Base-by-base conservation (phyloP, 2,113 vertebrate genomes). In the Neogale vison region DNA sequence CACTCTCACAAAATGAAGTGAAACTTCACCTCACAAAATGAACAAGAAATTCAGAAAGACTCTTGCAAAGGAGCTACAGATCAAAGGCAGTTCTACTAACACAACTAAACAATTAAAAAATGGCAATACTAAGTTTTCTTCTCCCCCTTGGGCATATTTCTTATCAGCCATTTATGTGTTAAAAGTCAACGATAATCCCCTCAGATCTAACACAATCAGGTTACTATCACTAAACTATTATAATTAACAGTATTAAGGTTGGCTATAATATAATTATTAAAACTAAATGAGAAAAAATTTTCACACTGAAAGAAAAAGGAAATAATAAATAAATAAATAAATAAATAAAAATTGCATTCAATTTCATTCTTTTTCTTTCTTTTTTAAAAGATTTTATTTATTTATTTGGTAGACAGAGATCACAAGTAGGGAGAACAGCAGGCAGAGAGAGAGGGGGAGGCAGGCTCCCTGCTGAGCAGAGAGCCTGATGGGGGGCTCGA, bases 11-110 rank as follows among this genome's bases (percentile, higher is more conserved):
- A 88, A 93, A 61, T 50, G 24, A 93, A 85, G 42, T 72, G 67
- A 93, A 95, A 97, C 42, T 91, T 88, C 29, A 77, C 13, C 86
- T 82, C 31, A 42, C n/a, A 45, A 88, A 93, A 61, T 50, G 31
- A 91, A 72, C 47, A 67, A 86, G 74, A 93, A 77, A 71, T 91
- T 57, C 39, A 21, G 65, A 81, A 93, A 65, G 88, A 81, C 26
- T 67, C 59, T 26, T 67, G 17, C 50, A 94, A 91, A 69, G 72
- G 21, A 90, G 23, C 10, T 55, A 82, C 72, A 47, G 63, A 93
- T 52, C 21, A 21, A 96, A 96, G 8, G 20, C 18, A 86, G 61
- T 67, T 93, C 77, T 96, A 82, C 52, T 90, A 88, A 90, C 31
- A 17, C 59, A 83, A 34, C 15, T 88, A 36, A 96, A 55, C 36